Percentiles rank a stretch among this genome's conserved stretches.
Conservation (phyloP, 1,140 invertebrate genomes). For the Stenopsyche tienmushanensis region DNA sequence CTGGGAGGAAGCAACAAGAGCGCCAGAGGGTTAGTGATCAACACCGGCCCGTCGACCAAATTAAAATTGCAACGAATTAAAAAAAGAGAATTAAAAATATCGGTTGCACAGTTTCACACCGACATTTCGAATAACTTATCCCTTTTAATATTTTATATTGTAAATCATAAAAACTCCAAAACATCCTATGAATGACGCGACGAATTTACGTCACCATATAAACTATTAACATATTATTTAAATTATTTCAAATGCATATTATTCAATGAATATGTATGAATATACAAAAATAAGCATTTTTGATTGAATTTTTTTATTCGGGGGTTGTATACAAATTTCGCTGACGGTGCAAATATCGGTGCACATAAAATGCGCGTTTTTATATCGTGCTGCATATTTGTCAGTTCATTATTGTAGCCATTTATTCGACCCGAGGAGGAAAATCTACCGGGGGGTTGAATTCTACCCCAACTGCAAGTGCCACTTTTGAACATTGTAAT, state of each 20-base stretch:
- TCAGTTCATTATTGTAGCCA: conserved; percentile 38
- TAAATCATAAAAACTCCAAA: neutral
- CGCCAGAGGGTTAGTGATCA: conserved; percentile 14
- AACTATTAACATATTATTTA: neutral
- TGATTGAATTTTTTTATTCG: no score
- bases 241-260: neutral
- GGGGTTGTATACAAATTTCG: neutral
- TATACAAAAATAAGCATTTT: neutral
- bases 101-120: neutral
- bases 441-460: conserved; percentile 11
- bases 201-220: neutral
- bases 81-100: conserved; percentile 18
- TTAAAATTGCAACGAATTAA: conserved; percentile 39
- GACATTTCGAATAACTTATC: neutral
- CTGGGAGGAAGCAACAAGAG: neutral
- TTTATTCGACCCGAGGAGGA: no score
- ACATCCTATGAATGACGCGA: no score
- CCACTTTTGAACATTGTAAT: conserved; percentile 34
- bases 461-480: conserved; percentile 25
- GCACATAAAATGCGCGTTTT: conserved; percentile 31
- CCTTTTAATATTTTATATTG: neutral
- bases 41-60: conserved; percentile 15
- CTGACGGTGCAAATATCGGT: conserved; percentile 28
- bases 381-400: conserved; percentile 38
- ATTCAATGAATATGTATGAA: neutral